phyloP scores from a whole-genome alignment of 1,140 invertebrate species.

The Pteromalus puparum region DNA sequence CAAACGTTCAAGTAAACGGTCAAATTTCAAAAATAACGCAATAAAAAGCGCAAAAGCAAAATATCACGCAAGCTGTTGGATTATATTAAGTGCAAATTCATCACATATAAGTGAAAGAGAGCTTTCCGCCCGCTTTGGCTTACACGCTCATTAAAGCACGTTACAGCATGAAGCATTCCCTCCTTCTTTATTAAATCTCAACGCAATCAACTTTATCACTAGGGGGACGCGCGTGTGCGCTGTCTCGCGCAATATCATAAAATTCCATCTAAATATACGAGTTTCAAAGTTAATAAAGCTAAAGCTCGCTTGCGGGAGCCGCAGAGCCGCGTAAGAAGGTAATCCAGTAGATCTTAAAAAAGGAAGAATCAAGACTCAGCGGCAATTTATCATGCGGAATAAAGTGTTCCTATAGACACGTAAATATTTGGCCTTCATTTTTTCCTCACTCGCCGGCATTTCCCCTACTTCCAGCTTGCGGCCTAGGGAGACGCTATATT shows the following conservation, averaged over 20 bases:
- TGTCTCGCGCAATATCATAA: background rate
- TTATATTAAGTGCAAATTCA: no score
- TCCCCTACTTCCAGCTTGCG: no score
- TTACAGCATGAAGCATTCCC: background rate
- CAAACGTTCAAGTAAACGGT: no score
- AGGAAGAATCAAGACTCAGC: conserved; percentile 9
- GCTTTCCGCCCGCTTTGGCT: no score
- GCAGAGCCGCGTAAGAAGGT: background rate
- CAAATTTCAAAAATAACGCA: no score
- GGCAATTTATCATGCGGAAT: conserved; percentile 42
- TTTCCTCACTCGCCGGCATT: background rate
- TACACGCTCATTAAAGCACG: background rate
- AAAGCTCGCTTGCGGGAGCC: background rate
- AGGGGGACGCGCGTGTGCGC: background rate
- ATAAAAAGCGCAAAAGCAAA: no score
- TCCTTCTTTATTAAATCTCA: background rate
- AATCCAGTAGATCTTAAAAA: conserved; percentile 43
- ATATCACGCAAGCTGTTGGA: no score
- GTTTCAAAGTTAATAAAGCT: conserved; percentile 41
- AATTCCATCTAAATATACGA: conserved; percentile 3
- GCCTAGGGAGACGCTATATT: no score
- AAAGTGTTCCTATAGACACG: conserved; percentile 31
- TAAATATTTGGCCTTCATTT: conserved; percentile 36
- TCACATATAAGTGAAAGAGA: no score
- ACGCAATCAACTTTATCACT: background rate